These are phyloP conservation scores for Gobius niger DNA, from an alignment of 2,113 vertebrate genomes.

Conservation along the genomic window DNA sequence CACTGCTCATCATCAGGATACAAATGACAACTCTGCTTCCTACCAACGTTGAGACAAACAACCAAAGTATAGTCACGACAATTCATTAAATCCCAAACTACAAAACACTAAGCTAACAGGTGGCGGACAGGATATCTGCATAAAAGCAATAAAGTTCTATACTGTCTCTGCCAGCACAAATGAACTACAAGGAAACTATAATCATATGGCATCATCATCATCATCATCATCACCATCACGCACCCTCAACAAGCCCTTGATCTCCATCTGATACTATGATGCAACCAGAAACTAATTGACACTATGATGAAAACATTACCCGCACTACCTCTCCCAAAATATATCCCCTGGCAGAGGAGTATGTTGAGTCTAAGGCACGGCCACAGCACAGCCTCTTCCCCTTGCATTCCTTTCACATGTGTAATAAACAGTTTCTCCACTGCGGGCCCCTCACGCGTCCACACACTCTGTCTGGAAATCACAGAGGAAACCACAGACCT, in stretches of 20 bases:
- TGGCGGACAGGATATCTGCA: no score
- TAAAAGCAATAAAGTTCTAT: no score
- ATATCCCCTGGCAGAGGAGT: conserved; percentile 18
- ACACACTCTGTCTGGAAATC: conserved; percentile 14
- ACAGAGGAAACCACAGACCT: conserved; percentile 24
- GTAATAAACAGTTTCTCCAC: conserved; percentile 33
- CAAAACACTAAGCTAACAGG: no score
- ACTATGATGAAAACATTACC: not conserved
- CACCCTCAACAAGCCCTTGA: no score
- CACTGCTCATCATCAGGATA: conserved; percentile 11
- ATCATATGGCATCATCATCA: no score
- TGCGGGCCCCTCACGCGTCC: conserved; percentile 36
- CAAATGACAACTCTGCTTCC: conserved; percentile 25
- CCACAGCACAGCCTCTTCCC: conserved; percentile 15
- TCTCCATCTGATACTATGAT: no score
- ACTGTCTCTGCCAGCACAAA: no score
- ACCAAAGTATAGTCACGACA: not conserved
- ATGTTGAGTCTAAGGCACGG: conserved; percentile 18
- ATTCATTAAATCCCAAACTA: no score
- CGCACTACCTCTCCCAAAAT: not conserved
- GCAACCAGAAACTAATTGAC: no score
- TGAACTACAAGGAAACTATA: no score
- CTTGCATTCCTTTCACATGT: conserved; percentile 48
- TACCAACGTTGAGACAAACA: not conserved
- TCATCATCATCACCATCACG: no score